A percentile compares a stretch with the other conserved stretches of the same genome.
phyloP scores from a whole-genome alignment of 2,113 vertebrate genomes.

The Anseranas semipalmata region DNA sequence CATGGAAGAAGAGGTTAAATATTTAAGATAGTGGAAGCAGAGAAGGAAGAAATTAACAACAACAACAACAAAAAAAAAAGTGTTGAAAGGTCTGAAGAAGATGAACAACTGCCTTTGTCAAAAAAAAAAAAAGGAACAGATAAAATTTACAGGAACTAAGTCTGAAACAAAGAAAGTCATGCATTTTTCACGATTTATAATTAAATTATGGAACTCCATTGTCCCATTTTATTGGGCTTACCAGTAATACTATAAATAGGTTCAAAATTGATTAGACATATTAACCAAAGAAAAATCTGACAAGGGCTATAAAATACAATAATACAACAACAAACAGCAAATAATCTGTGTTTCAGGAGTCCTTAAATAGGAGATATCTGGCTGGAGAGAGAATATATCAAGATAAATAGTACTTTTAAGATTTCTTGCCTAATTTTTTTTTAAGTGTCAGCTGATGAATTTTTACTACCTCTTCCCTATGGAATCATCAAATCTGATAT shows the following conservation, averaged over 20 bases:
- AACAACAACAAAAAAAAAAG: background rate
- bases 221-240: background rate
- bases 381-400: background rate
- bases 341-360: background rate
- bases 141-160: background rate
- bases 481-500: background rate
- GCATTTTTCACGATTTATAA: background rate
- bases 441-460: background rate
- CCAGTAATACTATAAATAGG: background rate
- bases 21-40: background rate
- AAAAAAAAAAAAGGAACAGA: background rate
- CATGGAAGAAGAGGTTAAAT: background rate
- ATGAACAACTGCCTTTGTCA: background rate
- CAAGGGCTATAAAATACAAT: background rate
- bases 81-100: background rate
- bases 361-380: background rate
- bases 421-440: background rate
- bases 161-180: background rate
- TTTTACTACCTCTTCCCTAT: background rate
- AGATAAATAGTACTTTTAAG: background rate
- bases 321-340: background rate
- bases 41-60: background rate
- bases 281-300: background rate
- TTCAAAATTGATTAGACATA: background rate
- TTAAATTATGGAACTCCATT: background rate